Evolutionary conservation across 2,888 invertebrate species (phyloP).

Genomic region (Sussaba pulchella): DNA sequence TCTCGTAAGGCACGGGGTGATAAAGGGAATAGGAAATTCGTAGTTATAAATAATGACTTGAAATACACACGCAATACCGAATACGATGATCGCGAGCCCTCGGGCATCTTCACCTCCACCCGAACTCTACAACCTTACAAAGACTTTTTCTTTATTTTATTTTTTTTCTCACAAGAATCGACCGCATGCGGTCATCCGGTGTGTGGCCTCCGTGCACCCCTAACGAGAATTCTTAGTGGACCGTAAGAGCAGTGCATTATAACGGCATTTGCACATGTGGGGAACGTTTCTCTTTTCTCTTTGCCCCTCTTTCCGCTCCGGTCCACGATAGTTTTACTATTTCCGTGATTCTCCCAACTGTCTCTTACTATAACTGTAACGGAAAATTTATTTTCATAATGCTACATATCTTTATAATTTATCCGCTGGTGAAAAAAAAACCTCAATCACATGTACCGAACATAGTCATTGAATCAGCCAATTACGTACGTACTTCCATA

Average conservation of each 20-base stretch:
- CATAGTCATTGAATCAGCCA: no score
- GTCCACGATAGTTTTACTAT: constrained; percentile 4
- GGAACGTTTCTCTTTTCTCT: constrained; percentile 71
- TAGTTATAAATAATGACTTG: constrained; percentile 64
- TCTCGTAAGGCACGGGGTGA: constrained; percentile 60
- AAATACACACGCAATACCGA: constrained; percentile 13
- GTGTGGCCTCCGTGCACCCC: constrained; percentile 56
- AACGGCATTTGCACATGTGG: constrained; percentile 77
- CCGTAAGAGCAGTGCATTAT: constrained; percentile 69
- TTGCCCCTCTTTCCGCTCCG: neutral
- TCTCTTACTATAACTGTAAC: no score
- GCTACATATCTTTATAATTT: no score
- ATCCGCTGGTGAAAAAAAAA: no score
- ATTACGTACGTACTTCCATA: no score
- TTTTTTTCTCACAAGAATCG: constrained; percentile 70
- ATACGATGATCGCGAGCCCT: constrained; percentile 32
- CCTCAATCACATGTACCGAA: no score
- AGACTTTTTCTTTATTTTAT: constrained; percentile 51
- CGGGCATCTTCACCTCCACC: neutral
- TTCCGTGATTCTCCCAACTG: neutral
- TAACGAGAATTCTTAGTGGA: constrained; percentile 73
- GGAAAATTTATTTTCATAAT: no score
- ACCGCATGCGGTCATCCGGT: constrained; percentile 76
- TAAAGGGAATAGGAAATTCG: constrained; percentile 37
- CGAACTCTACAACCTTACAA: constrained; percentile 51